A percentile compares a stretch with the other conserved stretches of the same genome.
Evolutionary conservation across 2,888 invertebrate genomes (phyloP).

Genomic region (Pollenia amentaria): DNA sequence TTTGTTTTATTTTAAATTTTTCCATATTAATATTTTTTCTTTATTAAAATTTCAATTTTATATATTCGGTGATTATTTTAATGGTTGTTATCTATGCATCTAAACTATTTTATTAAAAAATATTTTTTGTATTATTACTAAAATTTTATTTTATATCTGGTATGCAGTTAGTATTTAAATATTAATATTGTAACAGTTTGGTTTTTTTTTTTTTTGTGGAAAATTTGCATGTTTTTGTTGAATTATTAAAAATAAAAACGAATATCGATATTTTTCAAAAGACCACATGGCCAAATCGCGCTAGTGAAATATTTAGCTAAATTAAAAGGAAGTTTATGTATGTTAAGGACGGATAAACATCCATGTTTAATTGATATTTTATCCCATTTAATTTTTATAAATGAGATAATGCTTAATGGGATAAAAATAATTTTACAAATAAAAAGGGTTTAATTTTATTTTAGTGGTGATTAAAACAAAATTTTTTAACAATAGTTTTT

Average conservation of each 20-base stretch:
- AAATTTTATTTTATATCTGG: slow-evolving; percentile 14
- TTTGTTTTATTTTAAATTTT: slow-evolving; percentile 17
- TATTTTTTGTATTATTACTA: slow-evolving; percentile 43
- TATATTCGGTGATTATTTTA: slow-evolving; percentile 47
- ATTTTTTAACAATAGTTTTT: neutral
- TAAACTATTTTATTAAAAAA: slow-evolving; percentile 29
- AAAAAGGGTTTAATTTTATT: neutral
- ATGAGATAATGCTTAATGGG: slow-evolving; percentile 1
- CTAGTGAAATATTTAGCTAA: slow-evolving; percentile 39
- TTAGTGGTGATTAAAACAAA: neutral
- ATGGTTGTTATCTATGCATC: slow-evolving; percentile 45
- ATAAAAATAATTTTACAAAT: neutral
- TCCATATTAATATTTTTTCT: slow-evolving; percentile 19
- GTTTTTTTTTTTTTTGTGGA: slow-evolving; percentile 12
- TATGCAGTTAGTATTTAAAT: slow-evolving; percentile 21
- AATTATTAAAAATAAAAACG: slow-evolving; percentile 38
- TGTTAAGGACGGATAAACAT: slow-evolving; percentile 62
- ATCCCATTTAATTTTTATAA: slow-evolving; percentile 7
- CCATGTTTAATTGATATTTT: slow-evolving; percentile 59
- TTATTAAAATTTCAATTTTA: slow-evolving; percentile 23
- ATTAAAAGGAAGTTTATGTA: slow-evolving; percentile 45
- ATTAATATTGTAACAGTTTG: slow-evolving; percentile 49
- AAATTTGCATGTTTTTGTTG: slow-evolving; percentile 27
- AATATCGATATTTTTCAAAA: slow-evolving; percentile 21
- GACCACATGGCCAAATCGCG: slow-evolving; percentile 39